Base-by-base conservation (phyloP, 2,797 vertebrate genomes). In the Argyrosomus regius region DNA sequence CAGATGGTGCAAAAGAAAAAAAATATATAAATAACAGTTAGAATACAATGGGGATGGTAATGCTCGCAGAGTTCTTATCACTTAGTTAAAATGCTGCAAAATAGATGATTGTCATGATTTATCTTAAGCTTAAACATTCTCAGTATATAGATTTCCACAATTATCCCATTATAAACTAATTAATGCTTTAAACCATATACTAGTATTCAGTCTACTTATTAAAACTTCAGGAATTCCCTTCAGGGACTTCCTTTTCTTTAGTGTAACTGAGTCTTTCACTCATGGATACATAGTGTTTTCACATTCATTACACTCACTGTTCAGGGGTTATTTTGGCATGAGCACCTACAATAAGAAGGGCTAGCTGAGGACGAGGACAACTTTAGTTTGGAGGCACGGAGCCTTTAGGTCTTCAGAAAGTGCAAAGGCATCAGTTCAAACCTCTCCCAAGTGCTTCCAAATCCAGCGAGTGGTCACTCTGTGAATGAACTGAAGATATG, bases 21-120 rank as follows among this genome's bases (percentile, higher is more conserved):
- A 39, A 9, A 75, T n/a, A 71, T 82, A 92, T 92, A 94, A 93
- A 95, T 92, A 95, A 93, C 89, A 84, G 75, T 81, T 83, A 85
- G 83, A 91, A 85, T 76, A 89, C 76, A 88, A 75, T 58, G 62
- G 69, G 77, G 81, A 77, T 75, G 71, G 68, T 67, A 70, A 78
- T 78, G 74, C 77, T 86, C 62, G 48, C 67, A 82, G 70, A 81
- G 71, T 74, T 72, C 70, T 77, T 59, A 66, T 80, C 82, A 68
- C 82, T 58, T 86, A 45, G 78, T 69, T 75, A 70, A 80, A 85
- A 84, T 72, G 41, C 70, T 87, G 86, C 80, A 75, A 78, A 85
- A 84, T 62, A 17, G 54, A 87, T 78, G 89, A 95, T 93, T 94
- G 93, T 94, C 93, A 56, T 68, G 61, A 75, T 66, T 88, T 58